These are phyloP conservation scores for rabbit (Oryctolagus cuniculus) DNA, from an alignment of 2,113 vertebrate species.

Conservation along the genomic window DNA sequence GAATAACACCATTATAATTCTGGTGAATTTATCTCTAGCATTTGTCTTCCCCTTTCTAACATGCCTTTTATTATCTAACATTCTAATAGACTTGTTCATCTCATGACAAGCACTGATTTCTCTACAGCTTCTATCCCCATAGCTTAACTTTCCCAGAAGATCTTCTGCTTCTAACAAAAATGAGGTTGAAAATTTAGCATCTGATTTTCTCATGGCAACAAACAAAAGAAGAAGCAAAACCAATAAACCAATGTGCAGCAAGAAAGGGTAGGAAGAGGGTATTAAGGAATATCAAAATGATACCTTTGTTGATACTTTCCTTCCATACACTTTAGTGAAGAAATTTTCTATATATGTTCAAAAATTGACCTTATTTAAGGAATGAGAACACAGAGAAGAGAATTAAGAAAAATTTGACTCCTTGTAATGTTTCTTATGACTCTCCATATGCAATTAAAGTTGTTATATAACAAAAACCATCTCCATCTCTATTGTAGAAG, in stretches of 20 bases:
- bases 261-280: background rate
- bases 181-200: background rate
- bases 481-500: background rate
- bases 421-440: background rate
- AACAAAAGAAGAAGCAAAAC: slow-evolving; percentile 1
- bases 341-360: background rate
- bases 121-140: background rate
- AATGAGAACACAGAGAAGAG: background rate
- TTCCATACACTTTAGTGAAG: background rate
- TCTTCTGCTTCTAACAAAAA: slow-evolving; percentile 16
- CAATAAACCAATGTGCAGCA: background rate
- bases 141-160: background rate
- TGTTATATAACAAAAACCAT: background rate
- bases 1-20: background rate
- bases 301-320: background rate
- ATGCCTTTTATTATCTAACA: background rate
- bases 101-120: background rate
- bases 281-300: background rate
- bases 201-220: background rate
- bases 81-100: background rate
- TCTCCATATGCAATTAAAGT: background rate
- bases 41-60: background rate
- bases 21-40: background rate
- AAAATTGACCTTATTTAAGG: background rate
- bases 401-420: background rate